Base-by-base conservation (phyloP, 2,888 invertebrate species). In the Apoderus coryli region DNA sequence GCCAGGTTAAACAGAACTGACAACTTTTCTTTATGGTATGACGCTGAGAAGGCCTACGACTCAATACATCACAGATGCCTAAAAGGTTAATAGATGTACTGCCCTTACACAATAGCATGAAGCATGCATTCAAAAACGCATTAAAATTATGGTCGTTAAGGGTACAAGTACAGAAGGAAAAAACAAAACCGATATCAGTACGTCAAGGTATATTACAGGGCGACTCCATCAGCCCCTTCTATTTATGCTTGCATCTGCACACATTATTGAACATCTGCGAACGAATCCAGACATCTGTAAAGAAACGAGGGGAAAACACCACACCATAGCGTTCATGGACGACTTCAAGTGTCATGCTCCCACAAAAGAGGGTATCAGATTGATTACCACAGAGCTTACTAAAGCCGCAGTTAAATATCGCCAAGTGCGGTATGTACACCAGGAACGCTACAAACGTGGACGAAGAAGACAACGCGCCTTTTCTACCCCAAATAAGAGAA, bases 21-120 rank as follows among this genome's bases (percentile, higher is more conserved):
- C 0, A 25, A 39, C 29, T 39, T 31, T 22, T 43, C 44, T 5
- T 25, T 38, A 3, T 44, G 44, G 43, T 38, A 34, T 23, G 37
- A 41, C 23, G 36, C 35, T 12, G 14, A 32, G 19, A 31, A 35
- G 27, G 36, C 37, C 4, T 30, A 19, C 23, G 31, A 34, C 16
- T 36, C 36, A 9, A 29, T 38, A 14, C 19, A 23, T 10, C 40
- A 40, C 11, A 22, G n/a, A 14, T 24, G 26, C 25, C 33, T 40
- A 2, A 32, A 19, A 34, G 39, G 13, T 31, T 40, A 5, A 30
- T 39, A 10, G 29, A 26, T 24, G 16, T 13, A 12, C 24, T 39
- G 5, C 39, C 35, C 9, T 6, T 37, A n/a, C 35, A 39, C 14
- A 3, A 10, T 1, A 11, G 27, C 4, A 16, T 38, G 4, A 26